Base-by-base conservation (phyloP, 2,797 vertebrate species). In the Gallinago nigripennis region DNA sequence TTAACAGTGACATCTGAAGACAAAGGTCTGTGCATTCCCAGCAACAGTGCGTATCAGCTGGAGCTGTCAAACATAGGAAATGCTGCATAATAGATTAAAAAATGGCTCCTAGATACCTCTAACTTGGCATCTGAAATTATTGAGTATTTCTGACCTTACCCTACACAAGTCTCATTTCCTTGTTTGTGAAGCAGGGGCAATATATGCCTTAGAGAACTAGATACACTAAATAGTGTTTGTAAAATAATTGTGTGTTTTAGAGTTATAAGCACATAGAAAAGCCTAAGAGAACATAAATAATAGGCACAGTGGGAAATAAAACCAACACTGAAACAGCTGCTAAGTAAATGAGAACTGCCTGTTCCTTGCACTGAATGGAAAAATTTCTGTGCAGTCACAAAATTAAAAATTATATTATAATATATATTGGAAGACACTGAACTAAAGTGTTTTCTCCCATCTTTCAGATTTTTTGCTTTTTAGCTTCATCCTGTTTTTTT, bases 261-360 rank as follows among this genome's bases (percentile, higher is more conserved):
- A 92, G 19, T 70, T 73, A 61, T n/a, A 19, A 92, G 17, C 2
- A 28, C 16, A 61, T 3, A 94, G 65, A 79, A 94, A 86, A 90
- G 6, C 15, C 51, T 45, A 58, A 83, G 9, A 91, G 41, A 86
- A 82, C 21, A 75, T 58, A 86, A 90, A 83, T 90, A 92, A 86
- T 50, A 83, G 53, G 65, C 87, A 90, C 65, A 88, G 72, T 61
- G 41, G 80, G 87, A 88, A 94, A 90, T 61, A 86, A 91, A 88
- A 60, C 50, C 65, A 86, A 18, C 20, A 35, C 69, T 80, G 56
- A 83, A 96, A 75, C 64, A 92, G 45, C 65, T 90, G 25, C 8
- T 50, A 61, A 91, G 31, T 89, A 92, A 95, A 87, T 51, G 83
- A 64, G 23, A 78, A 91, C 69, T 78, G 45, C 15, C 17, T 81